Percentiles rank a stretch among this genome's conserved stretches.
These are phyloP conservation scores for Sciurus vulgaris DNA, from an alignment of 2,797 vertebrate species.

Conservation along the genomic window DNA sequence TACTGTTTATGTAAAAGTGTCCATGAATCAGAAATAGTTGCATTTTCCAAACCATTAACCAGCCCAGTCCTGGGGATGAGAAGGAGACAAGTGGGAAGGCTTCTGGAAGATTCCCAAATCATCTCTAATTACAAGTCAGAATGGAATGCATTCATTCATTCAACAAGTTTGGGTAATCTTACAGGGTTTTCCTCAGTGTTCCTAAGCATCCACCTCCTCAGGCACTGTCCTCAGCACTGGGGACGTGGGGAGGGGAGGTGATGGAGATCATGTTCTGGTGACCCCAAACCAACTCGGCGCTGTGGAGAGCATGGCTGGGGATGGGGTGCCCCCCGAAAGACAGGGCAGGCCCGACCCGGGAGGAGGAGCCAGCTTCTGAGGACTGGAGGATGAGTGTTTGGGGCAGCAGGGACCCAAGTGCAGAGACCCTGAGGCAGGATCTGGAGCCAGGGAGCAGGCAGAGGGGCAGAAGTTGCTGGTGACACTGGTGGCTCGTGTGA, in stretches of 20 bases:
- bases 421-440: constrained; percentile 16
- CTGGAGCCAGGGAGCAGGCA: not conserved
- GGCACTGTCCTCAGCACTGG: not conserved
- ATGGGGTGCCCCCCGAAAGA: not conserved
- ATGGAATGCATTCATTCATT: not conserved
- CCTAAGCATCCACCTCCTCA: not conserved
- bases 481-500: not conserved
- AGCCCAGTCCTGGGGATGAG: not conserved
- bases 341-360: not conserved
- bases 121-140: constrained; percentile 19
- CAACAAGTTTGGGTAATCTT: not conserved
- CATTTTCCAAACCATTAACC: constrained; percentile 60
- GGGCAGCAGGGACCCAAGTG: not conserved
- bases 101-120: not conserved
- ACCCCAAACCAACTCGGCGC: accelerated
- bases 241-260: not conserved
- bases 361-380: not conserved
- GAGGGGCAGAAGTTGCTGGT: no score
- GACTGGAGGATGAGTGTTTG: not conserved
- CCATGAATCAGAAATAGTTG: constrained; percentile 42
- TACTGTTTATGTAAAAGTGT: constrained; percentile 56
- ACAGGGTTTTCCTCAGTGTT: not conserved
- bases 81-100: constrained; percentile 30
- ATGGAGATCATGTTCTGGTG: not conserved
- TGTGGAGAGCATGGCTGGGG: not conserved